These are phyloP conservation scores for Brienomyrus longianalis DNA, from an alignment of 2,113 vertebrate species.

Conservation along the genomic window DNA sequence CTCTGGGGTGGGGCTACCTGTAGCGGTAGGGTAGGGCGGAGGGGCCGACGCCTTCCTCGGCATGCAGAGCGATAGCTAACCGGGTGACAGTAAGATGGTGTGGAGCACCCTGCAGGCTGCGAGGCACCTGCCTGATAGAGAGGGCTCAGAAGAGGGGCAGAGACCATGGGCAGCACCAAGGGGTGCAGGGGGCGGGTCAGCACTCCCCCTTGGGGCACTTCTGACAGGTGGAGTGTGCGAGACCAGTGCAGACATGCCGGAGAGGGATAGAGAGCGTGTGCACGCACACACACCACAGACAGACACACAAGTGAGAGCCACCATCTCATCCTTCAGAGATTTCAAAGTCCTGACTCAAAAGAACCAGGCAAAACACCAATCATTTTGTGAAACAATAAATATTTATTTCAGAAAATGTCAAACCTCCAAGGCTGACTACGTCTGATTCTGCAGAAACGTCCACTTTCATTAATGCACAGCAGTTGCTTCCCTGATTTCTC, in stretches of 20 bases:
- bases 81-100: neutral
- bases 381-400: neutral
- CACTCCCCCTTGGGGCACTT: neutral
- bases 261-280: conserved; percentile 19
- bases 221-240: neutral
- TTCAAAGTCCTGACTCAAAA: neutral
- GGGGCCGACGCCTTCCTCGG: neutral
- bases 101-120: neutral
- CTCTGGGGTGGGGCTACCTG: neutral
- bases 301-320: neutral
- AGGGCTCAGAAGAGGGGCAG: neutral
- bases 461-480: neutral
- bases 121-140: neutral
- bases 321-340: neutral
- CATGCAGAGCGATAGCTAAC: neutral
- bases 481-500: neutral
- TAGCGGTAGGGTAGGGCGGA: neutral
- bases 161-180: neutral
- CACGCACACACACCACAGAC: neutral
- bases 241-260: neutral
- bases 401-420: neutral
- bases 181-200: neutral
- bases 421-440: neutral
- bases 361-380: neutral
- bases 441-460: neutral